Evolutionary conservation across 2,888 invertebrate species (phyloP).

Genomic region (Limnephilus lunatus): DNA sequence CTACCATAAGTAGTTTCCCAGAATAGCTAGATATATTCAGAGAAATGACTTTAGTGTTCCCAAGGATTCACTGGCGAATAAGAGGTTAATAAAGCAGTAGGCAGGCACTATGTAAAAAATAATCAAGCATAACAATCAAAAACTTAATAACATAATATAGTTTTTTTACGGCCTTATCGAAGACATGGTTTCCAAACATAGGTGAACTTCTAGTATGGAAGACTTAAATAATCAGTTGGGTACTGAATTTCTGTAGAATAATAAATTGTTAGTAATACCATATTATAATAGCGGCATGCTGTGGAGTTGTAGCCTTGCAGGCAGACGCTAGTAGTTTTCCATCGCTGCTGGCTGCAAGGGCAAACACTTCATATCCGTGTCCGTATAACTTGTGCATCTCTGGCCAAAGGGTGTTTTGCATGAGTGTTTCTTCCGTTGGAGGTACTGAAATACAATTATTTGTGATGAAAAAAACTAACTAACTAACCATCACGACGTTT

Average conservation of each 20-base stretch:
- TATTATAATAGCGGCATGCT: slow-evolving; percentile 91
- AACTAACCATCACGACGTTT: no score
- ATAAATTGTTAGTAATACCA: slow-evolving; percentile 81
- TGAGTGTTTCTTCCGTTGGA: slow-evolving; percentile 93
- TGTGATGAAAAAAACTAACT: not conserved
- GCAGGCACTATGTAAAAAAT: not conserved
- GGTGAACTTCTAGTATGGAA: not conserved
- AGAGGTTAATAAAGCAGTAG: not conserved
- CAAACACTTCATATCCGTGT: slow-evolving; percentile 96
- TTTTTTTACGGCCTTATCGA: no score
- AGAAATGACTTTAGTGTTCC: no score
- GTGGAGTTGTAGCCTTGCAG: slow-evolving; percentile 86
- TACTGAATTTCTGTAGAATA: not conserved
- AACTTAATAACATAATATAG: not conserved
- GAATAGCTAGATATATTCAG: no score
- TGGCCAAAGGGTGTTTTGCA: slow-evolving; percentile 97
- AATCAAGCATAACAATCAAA: not conserved
- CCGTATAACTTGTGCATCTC: slow-evolving; percentile 97
- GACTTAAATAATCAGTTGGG: not conserved
- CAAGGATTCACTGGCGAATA: no score
- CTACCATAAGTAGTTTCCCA: no score
- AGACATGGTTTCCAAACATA: not conserved
- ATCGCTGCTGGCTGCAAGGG: slow-evolving; percentile 85
- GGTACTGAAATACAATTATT: slow-evolving; percentile 78
- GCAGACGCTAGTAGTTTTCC: slow-evolving; percentile 89